Conservation (phyloP, 2,888 invertebrate genomes). For the Ectropis crepuscularia region DNA sequence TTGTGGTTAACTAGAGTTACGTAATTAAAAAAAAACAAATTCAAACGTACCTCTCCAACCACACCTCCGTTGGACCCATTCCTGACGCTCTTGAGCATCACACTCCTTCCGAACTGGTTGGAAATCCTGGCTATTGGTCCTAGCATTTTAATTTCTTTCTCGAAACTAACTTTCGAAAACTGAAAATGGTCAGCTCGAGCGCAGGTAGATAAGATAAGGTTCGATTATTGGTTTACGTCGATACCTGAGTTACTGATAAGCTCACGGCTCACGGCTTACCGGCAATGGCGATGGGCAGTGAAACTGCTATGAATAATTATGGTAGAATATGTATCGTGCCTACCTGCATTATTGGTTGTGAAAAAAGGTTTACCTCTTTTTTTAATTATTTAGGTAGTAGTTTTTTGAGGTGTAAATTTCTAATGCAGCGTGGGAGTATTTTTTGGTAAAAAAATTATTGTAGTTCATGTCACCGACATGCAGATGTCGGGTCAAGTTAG, state of each 20-base stretch:
- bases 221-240: constrained; percentile 51
- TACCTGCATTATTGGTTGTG: too few relatives aligned
- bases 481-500: too few relatives aligned
- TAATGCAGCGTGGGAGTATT: too few relatives aligned
- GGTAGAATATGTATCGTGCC: constrained; percentile 25
- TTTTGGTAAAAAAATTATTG: too few relatives aligned
- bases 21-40: constrained; percentile 52
- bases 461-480: too few relatives aligned
- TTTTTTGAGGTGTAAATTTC: too few relatives aligned
- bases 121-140: constrained; percentile 72
- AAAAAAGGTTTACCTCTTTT: too few relatives aligned
- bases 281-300: constrained; percentile 25
- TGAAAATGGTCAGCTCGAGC: constrained; percentile 44
- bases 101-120: constrained; percentile 65
- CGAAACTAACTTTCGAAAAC: constrained; percentile 22
- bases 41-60: constrained; percentile 69
- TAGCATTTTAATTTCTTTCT: constrained; percentile 64
- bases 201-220: constrained; percentile 68
- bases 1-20: constrained; percentile 47
- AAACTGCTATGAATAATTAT: constrained; percentile 25
- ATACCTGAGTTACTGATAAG: constrained; percentile 57
- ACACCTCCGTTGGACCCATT: constrained; percentile 74
- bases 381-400: too few relatives aligned
- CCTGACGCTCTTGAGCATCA: constrained; percentile 66
- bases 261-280: constrained; percentile 25